Conservation (phyloP, 2,797 vertebrate genomes). For the Pipistrellus pipistrellus region DNA sequence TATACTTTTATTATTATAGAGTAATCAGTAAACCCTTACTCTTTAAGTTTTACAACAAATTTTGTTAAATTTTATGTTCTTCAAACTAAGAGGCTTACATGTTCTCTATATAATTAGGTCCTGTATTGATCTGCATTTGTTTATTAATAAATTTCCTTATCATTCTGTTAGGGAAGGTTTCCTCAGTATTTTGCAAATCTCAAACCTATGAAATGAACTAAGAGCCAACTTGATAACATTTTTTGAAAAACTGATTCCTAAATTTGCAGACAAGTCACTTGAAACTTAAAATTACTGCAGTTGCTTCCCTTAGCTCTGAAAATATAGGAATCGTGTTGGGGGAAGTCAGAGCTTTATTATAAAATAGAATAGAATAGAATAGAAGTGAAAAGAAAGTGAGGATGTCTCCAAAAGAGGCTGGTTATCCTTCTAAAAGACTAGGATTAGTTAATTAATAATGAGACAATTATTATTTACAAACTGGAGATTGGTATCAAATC, state of each 20-base stretch:
- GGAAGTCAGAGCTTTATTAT: background rate
- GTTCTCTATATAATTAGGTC: background rate
- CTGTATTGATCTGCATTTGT: background rate
- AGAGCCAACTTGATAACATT: background rate
- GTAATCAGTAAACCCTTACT: background rate
- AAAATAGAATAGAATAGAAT: background rate
- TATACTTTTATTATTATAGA: too few relatives aligned
- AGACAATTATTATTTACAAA: background rate
- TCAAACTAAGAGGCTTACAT: background rate
- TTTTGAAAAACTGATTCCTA: background rate
- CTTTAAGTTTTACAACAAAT: slow-evolving; percentile 19
- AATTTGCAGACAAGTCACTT: background rate
- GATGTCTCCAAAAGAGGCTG: background rate
- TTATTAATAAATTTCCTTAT: slow-evolving; percentile 55
- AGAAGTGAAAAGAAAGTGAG: background rate
- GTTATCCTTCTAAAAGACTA: background rate
- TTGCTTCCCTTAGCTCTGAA: background rate
- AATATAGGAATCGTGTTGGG: background rate
- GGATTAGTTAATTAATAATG: background rate
- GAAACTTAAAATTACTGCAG: background rate
- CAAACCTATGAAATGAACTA: slow-evolving; percentile 45
- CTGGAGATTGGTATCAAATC: background rate
- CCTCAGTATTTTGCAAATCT: slow-evolving; percentile 58
- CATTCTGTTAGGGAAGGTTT: background rate
- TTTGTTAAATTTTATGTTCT: background rate